These are phyloP conservation scores for Prionace glauca DNA, from an alignment of 2,797 vertebrate genomes.

Conservation along the genomic window DNA sequence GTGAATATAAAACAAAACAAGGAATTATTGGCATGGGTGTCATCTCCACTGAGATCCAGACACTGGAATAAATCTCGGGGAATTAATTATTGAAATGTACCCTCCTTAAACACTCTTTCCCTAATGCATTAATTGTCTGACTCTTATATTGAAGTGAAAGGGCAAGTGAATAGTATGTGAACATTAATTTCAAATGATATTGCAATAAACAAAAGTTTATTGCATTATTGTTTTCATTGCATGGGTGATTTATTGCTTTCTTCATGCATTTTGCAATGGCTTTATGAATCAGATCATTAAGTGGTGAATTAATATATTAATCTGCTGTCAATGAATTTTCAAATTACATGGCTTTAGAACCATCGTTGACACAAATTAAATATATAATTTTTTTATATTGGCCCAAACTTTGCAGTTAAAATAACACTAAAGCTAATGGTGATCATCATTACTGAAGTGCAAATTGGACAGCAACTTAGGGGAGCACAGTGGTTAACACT, in stretches of 20 bases:
- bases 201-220: neutral
- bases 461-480: neutral
- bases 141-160: neutral
- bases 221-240: neutral
- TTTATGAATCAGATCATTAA: neutral
- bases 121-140: neutral
- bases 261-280: neutral
- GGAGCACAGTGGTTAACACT: no score
- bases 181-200: neutral
- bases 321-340: neutral
- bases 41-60: neutral
- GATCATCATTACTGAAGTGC: neutral
- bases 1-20: neutral
- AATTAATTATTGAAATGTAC: neutral
- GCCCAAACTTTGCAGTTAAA: neutral
- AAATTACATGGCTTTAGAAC: neutral
- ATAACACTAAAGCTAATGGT: neutral
- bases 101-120: neutral
- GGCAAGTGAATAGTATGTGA: neutral
- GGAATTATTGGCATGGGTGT: neutral
- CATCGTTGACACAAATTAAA: neutral
- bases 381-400: neutral
- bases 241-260: neutral
- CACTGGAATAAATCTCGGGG: neutral
- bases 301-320: neutral